These are phyloP conservation scores for Python bivittatus DNA, from an alignment of 2,113 vertebrate genomes.

Conservation along the genomic window DNA sequence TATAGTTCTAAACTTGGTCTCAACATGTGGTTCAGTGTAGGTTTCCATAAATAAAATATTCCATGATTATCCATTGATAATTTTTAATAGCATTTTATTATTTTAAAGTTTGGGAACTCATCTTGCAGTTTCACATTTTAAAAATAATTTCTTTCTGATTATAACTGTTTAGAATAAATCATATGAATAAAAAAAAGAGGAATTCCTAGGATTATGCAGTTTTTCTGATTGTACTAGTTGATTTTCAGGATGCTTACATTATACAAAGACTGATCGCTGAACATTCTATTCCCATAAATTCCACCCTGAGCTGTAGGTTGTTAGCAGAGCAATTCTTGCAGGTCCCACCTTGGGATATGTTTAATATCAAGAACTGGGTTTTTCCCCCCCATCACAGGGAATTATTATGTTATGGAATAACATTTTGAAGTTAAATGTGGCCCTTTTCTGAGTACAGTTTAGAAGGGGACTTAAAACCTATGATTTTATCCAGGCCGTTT, in stretches of 20 bases:
- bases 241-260: not conserved
- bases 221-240: not conserved
- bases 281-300: not conserved
- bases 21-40: not conserved
- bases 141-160: not conserved
- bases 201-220: not conserved
- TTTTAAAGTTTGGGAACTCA: not conserved
- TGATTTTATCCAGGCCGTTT: not conserved
- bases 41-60: not conserved
- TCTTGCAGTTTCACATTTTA: not conserved
- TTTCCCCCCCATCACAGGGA: not conserved
- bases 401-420: not conserved
- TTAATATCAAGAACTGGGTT: not conserved
- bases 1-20: not conserved
- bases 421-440: not conserved
- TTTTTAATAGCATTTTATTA: not conserved
- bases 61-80: not conserved
- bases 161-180: not conserved
- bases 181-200: not conserved
- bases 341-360: not conserved
- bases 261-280: not conserved
- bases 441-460: not conserved
- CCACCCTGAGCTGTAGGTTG: not conserved
- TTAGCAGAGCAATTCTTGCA: not conserved
- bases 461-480: not conserved